These are phyloP conservation scores for Enoplolaimus lenunculus DNA, from an alignment of 2,888 invertebrate species.

Conservation along the genomic window DNA sequence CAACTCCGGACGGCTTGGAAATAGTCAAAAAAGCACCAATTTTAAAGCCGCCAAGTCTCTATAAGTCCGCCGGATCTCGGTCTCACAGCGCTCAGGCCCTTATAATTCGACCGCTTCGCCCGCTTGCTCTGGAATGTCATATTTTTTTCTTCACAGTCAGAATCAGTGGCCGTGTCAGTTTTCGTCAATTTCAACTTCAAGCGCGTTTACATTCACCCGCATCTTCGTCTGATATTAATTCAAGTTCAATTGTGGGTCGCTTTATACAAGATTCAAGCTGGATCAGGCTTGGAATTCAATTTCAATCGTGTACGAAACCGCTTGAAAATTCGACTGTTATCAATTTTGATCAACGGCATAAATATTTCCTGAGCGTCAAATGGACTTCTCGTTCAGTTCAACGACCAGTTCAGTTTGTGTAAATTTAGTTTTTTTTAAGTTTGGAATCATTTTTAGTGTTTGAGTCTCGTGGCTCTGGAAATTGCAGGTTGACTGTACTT, in stretches of 20 bases:
- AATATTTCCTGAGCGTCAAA: constrained; percentile 5
- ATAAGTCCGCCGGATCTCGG: too few species aligned
- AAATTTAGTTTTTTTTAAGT: too few species aligned
- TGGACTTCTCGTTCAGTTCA: not conserved
- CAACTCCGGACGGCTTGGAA: too few species aligned
- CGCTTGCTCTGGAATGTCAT: too few species aligned
- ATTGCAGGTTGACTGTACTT: too few species aligned
- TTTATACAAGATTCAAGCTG: constrained; percentile 12
- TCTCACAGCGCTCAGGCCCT: too few species aligned
- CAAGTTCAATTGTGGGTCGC: not conserved
- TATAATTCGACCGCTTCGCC: too few species aligned
- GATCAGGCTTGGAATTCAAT: not conserved
- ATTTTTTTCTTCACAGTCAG: not conserved
- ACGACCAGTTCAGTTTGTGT: constrained; percentile 18
- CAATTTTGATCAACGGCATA: not conserved
- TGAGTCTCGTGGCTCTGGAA: too few species aligned
- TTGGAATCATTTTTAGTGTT: too few species aligned
- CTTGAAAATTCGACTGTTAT: constrained; percentile 6
- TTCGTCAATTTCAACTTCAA: constrained; percentile 18
- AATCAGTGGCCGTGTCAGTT: constrained; percentile 8
- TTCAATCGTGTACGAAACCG: not conserved
- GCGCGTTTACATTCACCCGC: constrained; percentile 5
- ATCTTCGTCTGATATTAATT: too few species aligned
- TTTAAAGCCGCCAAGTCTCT: too few species aligned
- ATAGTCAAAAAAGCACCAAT: too few species aligned